Evolutionary conservation across 1,140 invertebrate genomes (phyloP).

Genomic region (Papilio machaon): DNA sequence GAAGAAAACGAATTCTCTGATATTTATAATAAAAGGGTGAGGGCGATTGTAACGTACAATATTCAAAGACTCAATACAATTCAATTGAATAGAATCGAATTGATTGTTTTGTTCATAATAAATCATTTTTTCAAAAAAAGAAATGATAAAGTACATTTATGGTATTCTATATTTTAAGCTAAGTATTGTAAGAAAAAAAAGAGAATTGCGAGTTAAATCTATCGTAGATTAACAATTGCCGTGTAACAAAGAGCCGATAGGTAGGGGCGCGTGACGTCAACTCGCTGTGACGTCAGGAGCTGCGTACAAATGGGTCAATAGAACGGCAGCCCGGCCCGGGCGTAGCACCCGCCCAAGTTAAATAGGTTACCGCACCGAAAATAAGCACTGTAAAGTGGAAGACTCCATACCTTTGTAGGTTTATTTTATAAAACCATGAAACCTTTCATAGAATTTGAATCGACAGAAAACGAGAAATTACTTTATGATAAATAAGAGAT

Average conservation of each 20-base stretch:
- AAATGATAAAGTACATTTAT: too few species aligned
- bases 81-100: too few species aligned
- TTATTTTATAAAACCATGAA: conserved; percentile 12
- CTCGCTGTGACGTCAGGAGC: conserved; percentile 34
- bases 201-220: not conserved
- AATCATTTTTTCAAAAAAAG: too few species aligned
- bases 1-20: not conserved
- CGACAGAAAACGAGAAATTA: not conserved
- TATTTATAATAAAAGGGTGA: not conserved
- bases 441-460: conserved; percentile 20
- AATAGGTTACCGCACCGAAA: conserved; percentile 32
- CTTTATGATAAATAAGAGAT: not conserved
- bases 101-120: too few species aligned
- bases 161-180: not conserved
- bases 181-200: not conserved
- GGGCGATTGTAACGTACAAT: too few species aligned
- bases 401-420: conserved; percentile 12
- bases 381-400: not conserved
- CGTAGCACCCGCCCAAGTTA: conserved; percentile 11
- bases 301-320: conserved; percentile 39
- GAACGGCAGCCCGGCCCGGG: conserved; percentile 34
- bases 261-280: conserved; percentile 34
- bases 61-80: too few species aligned
- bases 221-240: conserved; percentile 1
- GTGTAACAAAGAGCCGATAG: conserved; percentile 24